Conservation (phyloP, 23 tunicate species). For the Oikopleura albicans region DNA sequence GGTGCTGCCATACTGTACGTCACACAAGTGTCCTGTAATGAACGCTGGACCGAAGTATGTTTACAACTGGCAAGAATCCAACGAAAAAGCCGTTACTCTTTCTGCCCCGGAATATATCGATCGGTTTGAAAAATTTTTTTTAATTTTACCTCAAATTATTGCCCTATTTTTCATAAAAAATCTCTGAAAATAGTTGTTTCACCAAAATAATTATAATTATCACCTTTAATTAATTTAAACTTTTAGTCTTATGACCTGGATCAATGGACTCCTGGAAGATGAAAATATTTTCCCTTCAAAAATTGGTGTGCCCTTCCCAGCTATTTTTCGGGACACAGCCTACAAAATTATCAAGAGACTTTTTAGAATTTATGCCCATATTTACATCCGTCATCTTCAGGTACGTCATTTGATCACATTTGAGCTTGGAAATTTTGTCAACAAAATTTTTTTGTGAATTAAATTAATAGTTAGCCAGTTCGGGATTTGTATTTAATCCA, state of each 20-base stretch:
- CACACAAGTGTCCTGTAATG: conserved; percentile 39
- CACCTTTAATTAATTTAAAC: no score
- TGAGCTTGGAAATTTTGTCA: no score
- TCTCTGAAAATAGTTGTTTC: no score
- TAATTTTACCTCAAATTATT: no score
- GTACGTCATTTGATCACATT: no score
- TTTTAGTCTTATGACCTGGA: conserved; percentile 84
- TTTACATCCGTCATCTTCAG: conserved; percentile 71
- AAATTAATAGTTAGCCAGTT: no score
- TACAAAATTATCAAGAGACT: conserved; percentile 68
- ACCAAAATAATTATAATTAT: no score
- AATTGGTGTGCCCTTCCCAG: conserved; percentile 76
- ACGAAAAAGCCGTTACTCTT: conserved; percentile 67
- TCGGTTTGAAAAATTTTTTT: no score
- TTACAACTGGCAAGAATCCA: no score
- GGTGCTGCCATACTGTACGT: conserved; percentile 57
- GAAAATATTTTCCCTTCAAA: conserved; percentile 69
- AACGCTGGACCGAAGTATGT: not conserved
- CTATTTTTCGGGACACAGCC: conserved; percentile 59
- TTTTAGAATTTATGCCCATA: conserved; percentile 86
- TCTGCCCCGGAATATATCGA: conserved; percentile 79
- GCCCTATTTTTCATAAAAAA: no score
- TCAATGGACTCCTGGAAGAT: conserved; percentile 69
- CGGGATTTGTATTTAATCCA: no score
- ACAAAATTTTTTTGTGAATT: no score